phyloP scores from a whole-genome alignment of 2,113 vertebrate species.

The Desmodus rotundus region DNA sequence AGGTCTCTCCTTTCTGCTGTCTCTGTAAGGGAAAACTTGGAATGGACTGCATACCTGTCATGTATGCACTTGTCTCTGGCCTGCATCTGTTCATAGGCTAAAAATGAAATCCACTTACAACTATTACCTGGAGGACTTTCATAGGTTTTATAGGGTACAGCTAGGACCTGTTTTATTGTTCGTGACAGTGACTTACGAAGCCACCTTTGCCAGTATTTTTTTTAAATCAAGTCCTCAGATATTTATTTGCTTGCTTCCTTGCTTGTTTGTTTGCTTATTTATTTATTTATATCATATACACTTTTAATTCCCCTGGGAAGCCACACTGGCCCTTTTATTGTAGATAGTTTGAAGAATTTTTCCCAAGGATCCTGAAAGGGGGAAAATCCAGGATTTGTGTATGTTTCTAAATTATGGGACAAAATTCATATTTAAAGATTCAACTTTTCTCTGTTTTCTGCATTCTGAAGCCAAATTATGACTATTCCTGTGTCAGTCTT shows the following conservation, averaged over 20 bases:
- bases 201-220: slow-evolving; percentile 33
- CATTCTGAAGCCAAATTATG: neutral
- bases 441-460: neutral
- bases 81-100: slow-evolving; percentile 65
- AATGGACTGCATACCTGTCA: slow-evolving; percentile 74
- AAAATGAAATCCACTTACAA: slow-evolving; percentile 76
- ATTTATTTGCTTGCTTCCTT: neutral
- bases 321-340: neutral
- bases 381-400: neutral
- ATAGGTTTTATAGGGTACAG: slow-evolving; percentile 68
- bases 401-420: neutral
- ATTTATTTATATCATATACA: neutral
- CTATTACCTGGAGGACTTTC: slow-evolving; percentile 77
- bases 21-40: slow-evolving; percentile 51
- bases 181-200: slow-evolving; percentile 70
- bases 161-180: slow-evolving; percentile 73
- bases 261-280: neutral
- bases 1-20: slow-evolving; percentile 66
- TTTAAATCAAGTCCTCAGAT: slow-evolving; percentile 25
- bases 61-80: slow-evolving; percentile 78
- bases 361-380: neutral
- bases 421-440: neutral
- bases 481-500: neutral
- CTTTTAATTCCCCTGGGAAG: slow-evolving; percentile 62
- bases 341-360: neutral